A percentile compares a stretch with the other conserved stretches of the same genome.
Conservation (phyloP, 2,888 invertebrate species). For the Lycocerus yunnanus region DNA sequence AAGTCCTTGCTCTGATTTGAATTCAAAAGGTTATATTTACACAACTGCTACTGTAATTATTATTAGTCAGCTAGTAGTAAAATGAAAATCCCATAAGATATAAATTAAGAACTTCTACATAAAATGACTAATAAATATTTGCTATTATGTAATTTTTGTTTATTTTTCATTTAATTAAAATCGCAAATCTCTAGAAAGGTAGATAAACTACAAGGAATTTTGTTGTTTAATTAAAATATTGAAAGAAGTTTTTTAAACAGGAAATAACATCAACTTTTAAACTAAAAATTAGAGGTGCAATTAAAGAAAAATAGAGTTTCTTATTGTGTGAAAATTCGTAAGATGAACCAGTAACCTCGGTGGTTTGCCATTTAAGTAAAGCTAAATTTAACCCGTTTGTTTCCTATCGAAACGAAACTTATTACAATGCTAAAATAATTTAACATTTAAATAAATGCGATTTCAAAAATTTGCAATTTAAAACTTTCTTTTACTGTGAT, state of each 20-base stretch:
- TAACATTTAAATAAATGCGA: background rate
- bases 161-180: background rate
- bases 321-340: too few relatives aligned
- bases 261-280: too few relatives aligned
- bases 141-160: background rate
- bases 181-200: background rate
- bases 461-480: background rate
- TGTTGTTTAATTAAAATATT: background rate
- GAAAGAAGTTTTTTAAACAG: too few relatives aligned
- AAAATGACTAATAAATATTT: background rate
- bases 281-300: too few relatives aligned
- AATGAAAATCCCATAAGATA: background rate
- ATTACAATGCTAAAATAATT: background rate
- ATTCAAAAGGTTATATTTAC: background rate
- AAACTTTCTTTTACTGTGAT: conserved; percentile 2
- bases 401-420: too few relatives aligned
- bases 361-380: too few relatives aligned
- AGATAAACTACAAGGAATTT: background rate
- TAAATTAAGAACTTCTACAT: background rate
- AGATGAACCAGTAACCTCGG: too few relatives aligned
- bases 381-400: too few relatives aligned
- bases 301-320: too few relatives aligned
- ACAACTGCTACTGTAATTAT: background rate
- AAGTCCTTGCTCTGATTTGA: background rate
- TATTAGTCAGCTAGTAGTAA: background rate